Conservation (phyloP, 1,140 invertebrate genomes). For the Plectrocnemia conspersa region DNA sequence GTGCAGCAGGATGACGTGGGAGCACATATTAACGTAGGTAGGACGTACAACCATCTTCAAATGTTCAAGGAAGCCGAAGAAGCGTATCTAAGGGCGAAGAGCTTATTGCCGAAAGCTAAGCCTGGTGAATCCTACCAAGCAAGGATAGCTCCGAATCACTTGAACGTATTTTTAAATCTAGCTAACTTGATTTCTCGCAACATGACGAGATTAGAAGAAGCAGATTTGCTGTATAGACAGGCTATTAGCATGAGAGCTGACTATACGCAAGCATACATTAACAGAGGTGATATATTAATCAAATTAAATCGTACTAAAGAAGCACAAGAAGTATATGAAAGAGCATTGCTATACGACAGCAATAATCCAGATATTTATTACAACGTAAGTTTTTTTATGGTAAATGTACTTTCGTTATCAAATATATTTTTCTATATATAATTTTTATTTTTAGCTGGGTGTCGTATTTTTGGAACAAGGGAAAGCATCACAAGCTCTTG, state of each 20-base stretch:
- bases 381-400: constrained; percentile 65
- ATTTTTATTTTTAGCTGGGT: constrained; percentile 65
- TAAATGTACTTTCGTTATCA: neutral
- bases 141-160: constrained; percentile 90
- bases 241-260: constrained; percentile 96
- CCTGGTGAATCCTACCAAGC: constrained; percentile 92
- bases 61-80: constrained; percentile 87
- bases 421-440: constrained; percentile 2
- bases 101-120: constrained; percentile 82
- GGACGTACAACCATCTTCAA: constrained; percentile 90
- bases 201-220: constrained; percentile 84
- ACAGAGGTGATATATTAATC: constrained; percentile 91
- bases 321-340: constrained; percentile 91
- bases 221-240: constrained; percentile 87
- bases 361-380: constrained; percentile 97
- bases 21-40: constrained; percentile 93
- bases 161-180: constrained; percentile 94
- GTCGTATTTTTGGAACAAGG: constrained; percentile 92
- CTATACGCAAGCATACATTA: constrained; percentile 96
- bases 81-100: constrained; percentile 86
- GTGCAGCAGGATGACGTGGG: constrained; percentile 95
- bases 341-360: constrained; percentile 87
- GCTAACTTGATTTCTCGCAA: constrained; percentile 94
- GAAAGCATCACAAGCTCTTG: constrained; percentile 82
- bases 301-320: constrained; percentile 93